Percentiles rank a stretch among this genome's conserved stretches.
Evolutionary conservation across 2,888 invertebrate species (phyloP).

Genomic region (Melangyna quadrimaculata): DNA sequence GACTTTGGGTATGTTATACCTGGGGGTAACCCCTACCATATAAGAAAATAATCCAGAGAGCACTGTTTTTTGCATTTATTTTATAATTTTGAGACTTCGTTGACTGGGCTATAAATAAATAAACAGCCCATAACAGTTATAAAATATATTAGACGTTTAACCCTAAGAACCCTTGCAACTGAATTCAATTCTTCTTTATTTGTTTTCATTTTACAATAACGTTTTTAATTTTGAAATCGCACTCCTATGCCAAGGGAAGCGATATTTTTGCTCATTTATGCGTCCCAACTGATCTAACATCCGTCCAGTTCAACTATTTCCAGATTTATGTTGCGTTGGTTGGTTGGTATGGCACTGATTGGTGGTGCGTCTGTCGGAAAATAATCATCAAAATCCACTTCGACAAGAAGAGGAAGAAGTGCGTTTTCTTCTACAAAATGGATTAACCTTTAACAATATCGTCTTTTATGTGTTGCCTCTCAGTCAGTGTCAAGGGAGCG

Average conservation of each 20-base stretch:
- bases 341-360: background rate
- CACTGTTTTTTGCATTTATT: no score
- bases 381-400: constrained; percentile 35
- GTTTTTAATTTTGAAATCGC: no score
- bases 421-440: constrained; percentile 46
- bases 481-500: constrained; percentile 58
- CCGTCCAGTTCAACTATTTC: constrained; percentile 26
- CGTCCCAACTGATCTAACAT: constrained; percentile 33
- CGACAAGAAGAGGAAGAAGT: constrained; percentile 8
- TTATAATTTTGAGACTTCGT: no score
- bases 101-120: no score
- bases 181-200: no score
- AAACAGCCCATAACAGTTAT: no score
- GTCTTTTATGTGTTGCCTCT: constrained; percentile 16
- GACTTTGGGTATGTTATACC: no score
- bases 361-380: constrained; percentile 27
- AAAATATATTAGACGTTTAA: no score
- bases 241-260: background rate
- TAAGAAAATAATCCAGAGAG: no score
- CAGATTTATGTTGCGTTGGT: background rate
- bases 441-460: constrained; percentile 65
- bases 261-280: constrained; percentile 28
- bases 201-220: no score
- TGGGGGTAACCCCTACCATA: no score
- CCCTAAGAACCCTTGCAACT: no score